A percentile compares a stretch with the other conserved stretches of the same genome.
phyloP scores from a whole-genome alignment of 1,140 invertebrate species.

The Melipona quadrifasciata region DNA sequence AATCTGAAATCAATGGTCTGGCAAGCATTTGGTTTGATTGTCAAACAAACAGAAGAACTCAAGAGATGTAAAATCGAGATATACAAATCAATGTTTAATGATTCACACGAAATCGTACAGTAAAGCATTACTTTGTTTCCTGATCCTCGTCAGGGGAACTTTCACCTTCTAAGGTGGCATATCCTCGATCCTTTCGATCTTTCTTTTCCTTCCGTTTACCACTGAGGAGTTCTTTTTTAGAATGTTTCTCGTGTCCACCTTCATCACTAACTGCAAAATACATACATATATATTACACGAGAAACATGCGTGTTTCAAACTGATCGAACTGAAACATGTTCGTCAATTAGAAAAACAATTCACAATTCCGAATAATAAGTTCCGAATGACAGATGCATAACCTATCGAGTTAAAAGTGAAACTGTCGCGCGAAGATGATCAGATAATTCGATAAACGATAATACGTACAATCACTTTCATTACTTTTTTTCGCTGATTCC shows the following conservation, averaged over 20 bases:
- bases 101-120: not conserved
- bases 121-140: constrained; percentile 88
- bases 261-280: constrained; percentile 87
- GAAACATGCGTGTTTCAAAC: not conserved
- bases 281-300: not conserved
- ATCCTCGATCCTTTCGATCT: constrained; percentile 92
- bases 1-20: not conserved
- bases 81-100: not conserved
- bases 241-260: constrained; percentile 87
- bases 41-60: not conserved
- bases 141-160: constrained; percentile 94
- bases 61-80: not conserved
- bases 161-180: constrained; percentile 95
- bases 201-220: constrained; percentile 91
- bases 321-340: not conserved
- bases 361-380: not conserved
- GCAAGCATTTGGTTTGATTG: not conserved
- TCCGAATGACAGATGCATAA: constrained; percentile 56
- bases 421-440: not conserved
- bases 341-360: not conserved
- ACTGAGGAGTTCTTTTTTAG: constrained; percentile 89
- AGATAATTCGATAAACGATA: not conserved
- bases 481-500: constrained; percentile 88
- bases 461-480: constrained; percentile 92
- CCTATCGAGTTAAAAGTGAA: constrained; percentile 26